Percentiles rank a stretch among this genome's conserved stretches.
These are phyloP conservation scores for Channa striata DNA, from an alignment of 2,797 vertebrate species.

Conservation along the genomic window DNA sequence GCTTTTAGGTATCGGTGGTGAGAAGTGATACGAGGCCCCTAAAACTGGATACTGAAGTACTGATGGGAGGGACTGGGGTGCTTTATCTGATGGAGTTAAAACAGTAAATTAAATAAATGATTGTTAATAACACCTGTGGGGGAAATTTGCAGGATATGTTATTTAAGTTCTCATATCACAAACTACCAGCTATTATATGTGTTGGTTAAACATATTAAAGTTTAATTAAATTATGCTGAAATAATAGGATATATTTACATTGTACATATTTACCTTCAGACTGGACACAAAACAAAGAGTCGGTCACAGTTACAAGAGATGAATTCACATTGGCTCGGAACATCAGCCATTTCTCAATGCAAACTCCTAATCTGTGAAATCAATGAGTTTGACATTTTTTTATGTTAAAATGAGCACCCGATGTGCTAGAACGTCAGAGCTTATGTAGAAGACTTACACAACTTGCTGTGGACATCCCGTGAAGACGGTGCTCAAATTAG, in stretches of 20 bases:
- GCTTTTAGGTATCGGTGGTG: conserved; percentile 37
- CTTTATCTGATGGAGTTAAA: conserved; percentile 43
- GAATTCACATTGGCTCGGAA: conserved; percentile 82
- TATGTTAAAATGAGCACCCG: neutral
- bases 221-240: neutral
- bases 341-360: conserved; percentile 85
- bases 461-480: conserved; percentile 66
- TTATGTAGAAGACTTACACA: conserved; percentile 56
- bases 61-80: conserved; percentile 33
- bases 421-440: neutral
- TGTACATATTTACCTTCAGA: conserved; percentile 61
- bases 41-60: conserved; percentile 37
- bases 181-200: too few species aligned
- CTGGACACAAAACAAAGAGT: conserved; percentile 80
- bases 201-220: neutral
- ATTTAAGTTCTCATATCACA: too few species aligned
- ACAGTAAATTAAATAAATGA: neutral
- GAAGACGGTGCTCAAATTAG: conserved; percentile 79
- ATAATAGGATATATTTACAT: neutral
- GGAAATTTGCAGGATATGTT: too few species aligned
- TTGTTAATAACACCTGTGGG: neutral
- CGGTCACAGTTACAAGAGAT: conserved; percentile 74
- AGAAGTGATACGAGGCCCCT: conserved; percentile 78
- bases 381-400: fast-evolving
- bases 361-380: conserved; percentile 74